Percentiles rank a stretch among this genome's conserved stretches.
These are phyloP conservation scores for Euglossa dilemma DNA, from an alignment of 1,140 invertebrate genomes.

Conservation along the genomic window DNA sequence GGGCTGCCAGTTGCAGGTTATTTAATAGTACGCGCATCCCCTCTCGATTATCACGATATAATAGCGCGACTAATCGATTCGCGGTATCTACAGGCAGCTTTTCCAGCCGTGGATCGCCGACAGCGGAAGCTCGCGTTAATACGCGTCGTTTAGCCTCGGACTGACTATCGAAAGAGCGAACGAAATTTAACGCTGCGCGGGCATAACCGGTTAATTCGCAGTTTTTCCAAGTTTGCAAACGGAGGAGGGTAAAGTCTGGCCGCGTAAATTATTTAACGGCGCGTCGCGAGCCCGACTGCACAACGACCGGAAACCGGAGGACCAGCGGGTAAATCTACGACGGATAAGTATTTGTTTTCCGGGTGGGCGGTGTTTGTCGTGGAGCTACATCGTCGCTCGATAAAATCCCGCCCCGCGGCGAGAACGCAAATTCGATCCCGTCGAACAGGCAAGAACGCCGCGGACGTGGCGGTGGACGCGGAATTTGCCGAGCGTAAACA, in stretches of 20 bases:
- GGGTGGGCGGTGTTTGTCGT: not conserved
- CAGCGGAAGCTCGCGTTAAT: not conserved
- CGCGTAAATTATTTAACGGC: not conserved
- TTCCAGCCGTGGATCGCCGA: not conserved
- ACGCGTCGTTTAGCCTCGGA: not conserved
- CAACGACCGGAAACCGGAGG: not conserved
- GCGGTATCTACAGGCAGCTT: not conserved
- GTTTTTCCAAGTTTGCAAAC: not conserved
- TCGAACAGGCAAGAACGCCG: not conserved
- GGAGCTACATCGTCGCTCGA: not conserved
- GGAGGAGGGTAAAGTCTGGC: too few species aligned
- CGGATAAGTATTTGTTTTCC: not conserved
- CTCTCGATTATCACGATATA: slow-evolving; percentile 13
- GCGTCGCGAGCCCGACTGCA: not conserved
- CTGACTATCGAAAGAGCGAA: not conserved
- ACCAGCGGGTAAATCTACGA: not conserved
- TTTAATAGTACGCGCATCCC: slow-evolving; percentile 10
- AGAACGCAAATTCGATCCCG: not conserved
- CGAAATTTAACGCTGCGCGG: not conserved
- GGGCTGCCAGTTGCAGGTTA: slow-evolving; percentile 9
- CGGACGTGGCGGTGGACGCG: too few species aligned
- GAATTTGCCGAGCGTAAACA: slow-evolving; percentile 3
- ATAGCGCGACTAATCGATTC: slow-evolving; percentile 26
- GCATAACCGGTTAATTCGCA: not conserved
- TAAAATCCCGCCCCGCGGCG: not conserved